Base-by-base conservation (phyloP, 2,888 invertebrate genomes). In the Petrolisthes manimaculis region DNA sequence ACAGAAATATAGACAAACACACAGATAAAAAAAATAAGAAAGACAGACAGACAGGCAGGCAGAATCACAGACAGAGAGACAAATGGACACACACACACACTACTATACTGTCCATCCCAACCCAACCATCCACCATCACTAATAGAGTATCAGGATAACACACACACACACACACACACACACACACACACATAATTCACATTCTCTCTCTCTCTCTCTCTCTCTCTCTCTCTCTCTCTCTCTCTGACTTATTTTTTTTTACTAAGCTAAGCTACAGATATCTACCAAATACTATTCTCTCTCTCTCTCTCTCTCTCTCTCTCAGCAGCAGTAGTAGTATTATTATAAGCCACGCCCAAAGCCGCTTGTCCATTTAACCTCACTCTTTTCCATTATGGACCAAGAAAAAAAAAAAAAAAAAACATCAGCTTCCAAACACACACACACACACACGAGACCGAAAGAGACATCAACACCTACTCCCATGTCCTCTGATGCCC, bases 281-380 rank as follows among this genome's bases (percentile, higher is more conserved):
- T n/a, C n/a, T n/a, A n/a, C n/a, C n/a, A n/a, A n/a, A n/a, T n/a
- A n/a, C n/a, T n/a, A n/a, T n/a, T 61, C 61, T 61, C 61, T 61
- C 61, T 61, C 9, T 61, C 61, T 61, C 61, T 61, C 9, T 61
- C 61, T 61, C 61, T 61, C 9, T 61, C 61, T 61, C 61, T 61
- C 61, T 61, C 61, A 9, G 61, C 14, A 8, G 8, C 61, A 9
- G 61, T 61, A 8, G 8, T 14, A 9, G 61, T 61, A 8, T 61
- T 14, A 9, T 14, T 61, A 8, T 61, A 14, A n/a, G n/a, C n/a
- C n/a, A n/a, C n/a, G n/a, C n/a, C 75, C 51, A 75, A 84, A 84
- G 75, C 84, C 84, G 24, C 54, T 75, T 84, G 84, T 84, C 84
- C 84, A 75, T 84, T 82, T 84, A 75, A 84, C 84, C 74, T 83